Conservation (phyloP, 2,113 vertebrate species). For the Picathartes gymnocephalus region DNA sequence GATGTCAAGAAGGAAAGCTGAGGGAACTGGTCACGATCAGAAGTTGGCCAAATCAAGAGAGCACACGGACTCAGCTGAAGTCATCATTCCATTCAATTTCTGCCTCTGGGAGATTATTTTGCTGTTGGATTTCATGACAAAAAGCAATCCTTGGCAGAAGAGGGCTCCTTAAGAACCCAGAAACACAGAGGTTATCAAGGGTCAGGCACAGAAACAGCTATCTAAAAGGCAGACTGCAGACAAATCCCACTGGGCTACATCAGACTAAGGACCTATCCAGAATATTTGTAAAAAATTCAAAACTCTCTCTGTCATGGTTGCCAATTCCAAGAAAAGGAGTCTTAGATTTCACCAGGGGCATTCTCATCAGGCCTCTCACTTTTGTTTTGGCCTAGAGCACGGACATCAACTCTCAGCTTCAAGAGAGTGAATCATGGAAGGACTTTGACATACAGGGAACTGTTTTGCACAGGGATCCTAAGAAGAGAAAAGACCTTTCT, state of each 20-base stretch:
- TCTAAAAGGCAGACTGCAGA: not conserved
- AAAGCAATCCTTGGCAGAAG: not conserved
- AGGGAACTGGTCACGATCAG: not conserved
- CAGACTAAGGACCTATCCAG: not conserved
- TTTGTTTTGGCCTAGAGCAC: not conserved
- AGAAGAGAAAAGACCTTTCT: not conserved
- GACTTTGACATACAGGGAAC: not conserved
- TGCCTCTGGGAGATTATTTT: not conserved
- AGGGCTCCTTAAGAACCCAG: not conserved
- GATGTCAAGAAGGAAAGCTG: not conserved
- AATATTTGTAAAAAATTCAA: not conserved
- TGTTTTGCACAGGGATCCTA: not conserved
- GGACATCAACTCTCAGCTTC: not conserved
- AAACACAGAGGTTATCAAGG: not conserved
- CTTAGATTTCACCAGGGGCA: not conserved
- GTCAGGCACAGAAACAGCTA: not conserved
- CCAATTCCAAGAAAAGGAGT: not conserved
- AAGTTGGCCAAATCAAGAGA: not conserved
- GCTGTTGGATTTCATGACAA: not conserved
- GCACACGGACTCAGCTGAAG: not conserved
- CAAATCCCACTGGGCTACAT: not conserved
- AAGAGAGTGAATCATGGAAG: not conserved
- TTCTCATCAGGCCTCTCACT: not conserved
- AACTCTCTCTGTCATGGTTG: not conserved
- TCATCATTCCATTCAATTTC: accelerated